These are phyloP conservation scores for Frankliniella intonsa DNA, from an alignment of 2,888 invertebrate species.

Conservation along the genomic window DNA sequence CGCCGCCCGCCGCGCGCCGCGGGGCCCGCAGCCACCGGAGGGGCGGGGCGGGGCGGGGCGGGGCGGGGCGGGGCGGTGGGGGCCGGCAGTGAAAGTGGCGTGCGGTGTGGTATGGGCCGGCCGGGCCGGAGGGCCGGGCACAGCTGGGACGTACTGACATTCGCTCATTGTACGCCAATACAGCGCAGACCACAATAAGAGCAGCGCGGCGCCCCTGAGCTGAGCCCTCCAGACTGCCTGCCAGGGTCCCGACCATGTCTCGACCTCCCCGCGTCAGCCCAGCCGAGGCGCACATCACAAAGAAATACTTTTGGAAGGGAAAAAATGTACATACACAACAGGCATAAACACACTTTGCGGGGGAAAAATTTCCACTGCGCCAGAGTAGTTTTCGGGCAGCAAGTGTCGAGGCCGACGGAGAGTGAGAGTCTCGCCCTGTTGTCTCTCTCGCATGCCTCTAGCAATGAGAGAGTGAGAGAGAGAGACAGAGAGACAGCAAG, in stretches of 20 bases:
- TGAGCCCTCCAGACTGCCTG: too few species aligned
- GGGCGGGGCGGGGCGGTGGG: background rate
- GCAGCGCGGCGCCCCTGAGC: background rate
- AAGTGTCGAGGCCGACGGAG: too few species aligned
- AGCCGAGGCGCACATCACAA: too few species aligned
- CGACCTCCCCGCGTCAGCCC: too few species aligned
- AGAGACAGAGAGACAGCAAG: slow-evolving; percentile 28
- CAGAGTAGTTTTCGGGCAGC: too few species aligned
- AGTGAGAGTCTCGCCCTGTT: too few species aligned
- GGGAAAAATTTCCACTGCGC: too few species aligned
- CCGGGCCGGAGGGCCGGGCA: background rate
- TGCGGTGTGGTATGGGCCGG: slow-evolving; percentile 1
- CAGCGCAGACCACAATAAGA: background rate
- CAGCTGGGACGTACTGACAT: background rate
- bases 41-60: background rate
- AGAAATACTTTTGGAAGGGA: background rate
- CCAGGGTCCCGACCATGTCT: too few species aligned
- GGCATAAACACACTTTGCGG: too few species aligned
- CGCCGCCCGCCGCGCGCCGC: background rate
- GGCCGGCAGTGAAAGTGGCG: slow-evolving; percentile 17
- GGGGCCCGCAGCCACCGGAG: background rate
- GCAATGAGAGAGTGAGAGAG: background rate
- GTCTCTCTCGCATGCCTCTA: too few species aligned
- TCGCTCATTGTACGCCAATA: background rate
- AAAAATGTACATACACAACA: background rate